Evolutionary conservation across 2,797 vertebrate genomes (phyloP).

Genomic region (Xenentodon cancila): DNA sequence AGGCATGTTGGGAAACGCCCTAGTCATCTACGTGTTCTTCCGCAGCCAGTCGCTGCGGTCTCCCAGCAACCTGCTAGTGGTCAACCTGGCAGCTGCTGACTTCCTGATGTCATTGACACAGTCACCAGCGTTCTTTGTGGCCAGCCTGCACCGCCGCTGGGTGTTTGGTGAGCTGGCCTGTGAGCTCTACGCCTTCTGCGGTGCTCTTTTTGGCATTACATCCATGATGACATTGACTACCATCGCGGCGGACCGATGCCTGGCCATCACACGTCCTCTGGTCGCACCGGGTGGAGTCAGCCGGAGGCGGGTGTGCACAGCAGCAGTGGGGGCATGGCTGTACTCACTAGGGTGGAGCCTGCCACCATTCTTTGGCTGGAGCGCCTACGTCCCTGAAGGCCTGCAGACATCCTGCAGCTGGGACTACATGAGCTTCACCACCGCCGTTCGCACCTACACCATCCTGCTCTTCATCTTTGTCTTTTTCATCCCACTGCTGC

Average conservation of each 20-base stretch:
- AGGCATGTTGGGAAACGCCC: slow-evolving; percentile 86
- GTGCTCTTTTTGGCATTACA: slow-evolving; percentile 88
- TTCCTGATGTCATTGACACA: slow-evolving; percentile 90
- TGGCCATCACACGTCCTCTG: slow-evolving; percentile 79
- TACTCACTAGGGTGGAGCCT: slow-evolving; percentile 91
- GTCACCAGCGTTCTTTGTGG: slow-evolving; percentile 86
- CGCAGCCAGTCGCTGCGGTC: slow-evolving; percentile 84
- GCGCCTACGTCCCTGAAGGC: slow-evolving; percentile 89
- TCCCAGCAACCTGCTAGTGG: slow-evolving; percentile 86
- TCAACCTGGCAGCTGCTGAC: slow-evolving; percentile 87
- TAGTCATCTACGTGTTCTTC: slow-evolving; percentile 87
- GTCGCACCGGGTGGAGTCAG: neutral
- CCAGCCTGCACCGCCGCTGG: slow-evolving; percentile 87
- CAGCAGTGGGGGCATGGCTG: slow-evolving; percentile 85
- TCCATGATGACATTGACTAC: slow-evolving; percentile 91
- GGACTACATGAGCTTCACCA: slow-evolving; percentile 89
- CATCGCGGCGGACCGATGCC: slow-evolving; percentile 80
- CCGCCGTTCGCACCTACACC: slow-evolving; percentile 86
- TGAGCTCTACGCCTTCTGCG: slow-evolving; percentile 74
- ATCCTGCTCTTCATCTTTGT: slow-evolving; percentile 89
- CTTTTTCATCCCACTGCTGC: slow-evolving; percentile 63
- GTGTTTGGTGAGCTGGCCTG: slow-evolving; percentile 88
- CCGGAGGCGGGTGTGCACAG: slow-evolving; percentile 68
- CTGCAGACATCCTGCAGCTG: slow-evolving; percentile 90
- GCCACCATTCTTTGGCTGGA: slow-evolving; percentile 93